These are phyloP conservation scores for human (Homo sapiens) DNA, from an alignment of 2,113 vertebrate species.

Conservation along the genomic window DNA sequence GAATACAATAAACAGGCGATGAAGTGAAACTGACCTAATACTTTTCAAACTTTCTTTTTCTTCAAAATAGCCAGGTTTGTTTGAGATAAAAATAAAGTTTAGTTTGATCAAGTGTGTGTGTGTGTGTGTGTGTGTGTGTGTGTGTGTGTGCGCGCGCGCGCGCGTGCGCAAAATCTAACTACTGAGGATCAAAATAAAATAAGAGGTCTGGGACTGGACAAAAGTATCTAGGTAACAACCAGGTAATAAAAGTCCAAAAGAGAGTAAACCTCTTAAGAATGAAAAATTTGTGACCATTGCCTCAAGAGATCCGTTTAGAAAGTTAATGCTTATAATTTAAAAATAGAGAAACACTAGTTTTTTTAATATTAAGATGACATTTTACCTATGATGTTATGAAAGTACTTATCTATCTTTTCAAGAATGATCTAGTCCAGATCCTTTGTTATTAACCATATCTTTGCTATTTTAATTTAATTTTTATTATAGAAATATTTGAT, in stretches of 20 bases:
- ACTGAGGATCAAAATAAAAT: constrained; percentile 4
- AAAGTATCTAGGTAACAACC: neutral
- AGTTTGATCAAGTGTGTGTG: neutral
- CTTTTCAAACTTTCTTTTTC: neutral
- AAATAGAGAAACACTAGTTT: constrained; percentile 13
- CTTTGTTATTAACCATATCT: neutral
- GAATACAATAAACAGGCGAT: neutral
- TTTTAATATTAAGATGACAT: constrained; percentile 17
- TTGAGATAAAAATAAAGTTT: constrained; percentile 23
- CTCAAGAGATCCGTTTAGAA: constrained; percentile 9
- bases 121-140: neutral
- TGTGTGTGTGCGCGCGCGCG: neutral
- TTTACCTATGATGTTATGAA: neutral
- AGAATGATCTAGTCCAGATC: neutral
- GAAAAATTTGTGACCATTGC: neutral
- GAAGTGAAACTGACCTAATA: neutral
- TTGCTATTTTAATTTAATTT: constrained; percentile 30
- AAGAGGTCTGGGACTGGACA: neutral
- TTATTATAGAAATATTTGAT: constrained; percentile 36
- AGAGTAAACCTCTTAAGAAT: neutral
- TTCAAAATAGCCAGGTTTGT: constrained; percentile 21
- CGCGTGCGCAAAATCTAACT: neutral
- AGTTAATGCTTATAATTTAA: constrained; percentile 40
- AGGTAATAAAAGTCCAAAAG: neutral
- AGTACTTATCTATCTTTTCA: neutral